Base-by-base conservation (phyloP, 1,140 invertebrate genomes). In the Drosophila albomicans region DNA sequence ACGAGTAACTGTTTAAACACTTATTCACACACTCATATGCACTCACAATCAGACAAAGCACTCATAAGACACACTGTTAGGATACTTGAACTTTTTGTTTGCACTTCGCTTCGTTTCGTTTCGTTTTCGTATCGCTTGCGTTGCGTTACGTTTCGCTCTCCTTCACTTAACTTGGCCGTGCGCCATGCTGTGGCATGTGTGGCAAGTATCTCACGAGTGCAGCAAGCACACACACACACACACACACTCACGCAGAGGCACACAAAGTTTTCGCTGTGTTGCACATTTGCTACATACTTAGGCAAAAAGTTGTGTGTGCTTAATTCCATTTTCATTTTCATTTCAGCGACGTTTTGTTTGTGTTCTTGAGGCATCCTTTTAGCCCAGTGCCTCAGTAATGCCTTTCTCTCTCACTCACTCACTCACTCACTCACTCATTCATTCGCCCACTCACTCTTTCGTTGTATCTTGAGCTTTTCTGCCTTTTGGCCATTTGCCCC, bases 241-340 rank as follows among this genome's bases (percentile, higher is more conserved):
- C 10, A 28, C n/a, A 59, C 7, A 30, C 35, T 32, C 30, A 32
- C n/a, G 13, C 51, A 54, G n/a, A 35, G 7, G 43, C 38, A 43
- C 38, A 28, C 20, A 41, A 30, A 25, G 16, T 11, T 32, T 10
- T 63, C 20, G 51, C 13, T 52, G 25, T 45, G 46, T 28, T 32
- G 35, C 20, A 48, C n/a, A 30, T 66, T 4, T 43, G 3, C n/a
- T 43, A 61, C 48, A 49, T 71, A 69, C 64, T 65, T 72, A 66
- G 45, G 65, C 59, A 35, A 30, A 57, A 43, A 43, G 54, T 64
- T 86, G 57, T 85, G 82, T 85, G 82, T 75, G 78, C 82, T 86
- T 86, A 87, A 86, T 87, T 86, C 82, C 82, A 86, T 86, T 86
- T 86, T 75, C 79, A 81, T 78, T 85, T 85, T 86, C 82, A 81